Evolutionary conservation across 2,888 invertebrate genomes (phyloP).

Genomic region (Harmothoe impar): DNA sequence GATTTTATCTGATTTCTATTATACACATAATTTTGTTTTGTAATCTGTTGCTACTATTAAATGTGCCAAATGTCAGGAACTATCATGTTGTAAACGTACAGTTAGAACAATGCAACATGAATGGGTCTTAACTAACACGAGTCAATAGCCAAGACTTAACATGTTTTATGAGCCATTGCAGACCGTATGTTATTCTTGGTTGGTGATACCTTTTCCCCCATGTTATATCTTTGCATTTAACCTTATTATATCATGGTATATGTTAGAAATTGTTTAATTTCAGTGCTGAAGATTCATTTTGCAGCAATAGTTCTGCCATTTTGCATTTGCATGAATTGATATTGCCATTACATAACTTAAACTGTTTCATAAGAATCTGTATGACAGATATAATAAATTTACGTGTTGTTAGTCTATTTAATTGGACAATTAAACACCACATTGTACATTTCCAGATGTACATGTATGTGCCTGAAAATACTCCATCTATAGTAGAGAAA

Average conservation of each 20-base stretch:
- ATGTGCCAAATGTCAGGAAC: too few relatives aligned
- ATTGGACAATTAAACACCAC: constrained; percentile 27
- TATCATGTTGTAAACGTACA: too few relatives aligned
- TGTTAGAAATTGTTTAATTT: background rate
- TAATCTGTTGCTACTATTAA: too few relatives aligned
- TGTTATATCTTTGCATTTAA: background rate
- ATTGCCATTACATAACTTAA: background rate
- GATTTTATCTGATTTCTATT: too few relatives aligned
- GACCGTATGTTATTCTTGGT: background rate
- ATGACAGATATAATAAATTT: background rate
- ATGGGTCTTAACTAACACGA: too few relatives aligned
- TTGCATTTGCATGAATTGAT: background rate
- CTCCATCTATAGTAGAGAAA: constrained; percentile 49
- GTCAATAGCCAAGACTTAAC: too few relatives aligned
- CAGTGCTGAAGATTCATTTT: background rate
- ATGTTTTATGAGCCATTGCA: too few relatives aligned
- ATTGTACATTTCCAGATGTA: constrained; percentile 33
- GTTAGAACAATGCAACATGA: too few relatives aligned
- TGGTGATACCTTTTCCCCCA: background rate
- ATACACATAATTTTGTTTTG: too few relatives aligned
- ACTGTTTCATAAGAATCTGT: background rate
- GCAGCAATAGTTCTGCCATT: background rate
- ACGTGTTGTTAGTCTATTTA: constrained; percentile 32
- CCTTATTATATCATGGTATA: background rate
- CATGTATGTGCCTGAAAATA: constrained; percentile 52